Evolutionary conservation across 2,888 invertebrate species (phyloP), one percentile per base, ranked within the genome.

Genomic region (Ypsolopha sequella): DNA sequence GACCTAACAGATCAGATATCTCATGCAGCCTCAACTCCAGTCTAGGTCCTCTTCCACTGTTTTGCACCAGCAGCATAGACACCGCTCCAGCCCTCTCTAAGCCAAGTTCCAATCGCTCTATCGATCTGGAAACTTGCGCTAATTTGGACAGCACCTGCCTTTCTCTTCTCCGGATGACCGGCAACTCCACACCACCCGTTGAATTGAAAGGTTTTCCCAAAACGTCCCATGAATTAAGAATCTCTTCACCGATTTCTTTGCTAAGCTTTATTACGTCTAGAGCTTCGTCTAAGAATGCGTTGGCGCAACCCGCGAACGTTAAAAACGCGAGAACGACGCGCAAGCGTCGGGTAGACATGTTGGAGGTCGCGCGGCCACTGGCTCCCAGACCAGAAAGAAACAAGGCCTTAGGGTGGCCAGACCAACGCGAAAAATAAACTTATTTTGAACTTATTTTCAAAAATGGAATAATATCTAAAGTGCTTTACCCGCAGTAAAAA

Each of bases 141-240:
- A 86, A 53, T 6, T 88, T 82, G 51, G 87, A 75, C 61, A 92
- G 70, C n/a, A 91, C 82, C 65, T 88, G 85, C 53, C 86, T 79
- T 61, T 93, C 92, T 59, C 89, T 88, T 59, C 88, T 84, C 50
- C 88, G 87, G 51, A 91, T 71, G 49, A 92, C 70, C 3, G 92
- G 91, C 50, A 90, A 73, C 11, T 89, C 88, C 6, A 90, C 87
- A 1, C 89, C 89, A 7, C 84, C 76, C 24, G 85, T 75, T 1
- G 77, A 62, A 58, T 88, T 86, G 50, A 88, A 84, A 24, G 88
- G 87, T 51, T 85, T 81, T 50, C 90, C 89, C 35, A 91, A 77
- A 10, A 91, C 65, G 58, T 91, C 89, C 92, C 92, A 91, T 33
- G 91, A 87, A 60, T 88, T 89, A 1, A 90, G 71, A 36, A 91